Evolutionary conservation across 2,113 vertebrate genomes (phyloP).

Genomic region (Python bivittatus): DNA sequence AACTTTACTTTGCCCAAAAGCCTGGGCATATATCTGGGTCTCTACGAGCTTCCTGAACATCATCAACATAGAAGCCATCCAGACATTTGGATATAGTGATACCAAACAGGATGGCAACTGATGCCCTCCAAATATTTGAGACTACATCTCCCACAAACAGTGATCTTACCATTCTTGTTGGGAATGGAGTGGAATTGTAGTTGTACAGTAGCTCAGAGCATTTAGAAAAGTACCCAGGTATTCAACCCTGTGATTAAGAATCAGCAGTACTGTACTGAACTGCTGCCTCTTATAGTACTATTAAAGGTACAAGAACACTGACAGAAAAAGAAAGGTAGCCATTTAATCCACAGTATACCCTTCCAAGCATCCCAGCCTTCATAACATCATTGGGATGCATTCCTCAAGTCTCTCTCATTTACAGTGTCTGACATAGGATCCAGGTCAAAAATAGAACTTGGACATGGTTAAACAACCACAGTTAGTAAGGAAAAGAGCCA

Average conservation of each 20-base stretch:
- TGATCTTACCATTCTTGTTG: background rate
- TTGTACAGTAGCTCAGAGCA: background rate
- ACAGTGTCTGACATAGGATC: slow-evolving; percentile 1
- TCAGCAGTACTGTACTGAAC: background rate
- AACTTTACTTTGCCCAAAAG: background rate
- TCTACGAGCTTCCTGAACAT: background rate
- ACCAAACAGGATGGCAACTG: background rate
- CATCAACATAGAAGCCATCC: background rate
- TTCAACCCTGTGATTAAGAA: background rate
- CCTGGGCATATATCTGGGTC: background rate
- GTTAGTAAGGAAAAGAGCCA: background rate
- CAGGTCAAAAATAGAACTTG: slow-evolving; percentile 24
- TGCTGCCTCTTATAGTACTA: background rate
- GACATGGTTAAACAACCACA: background rate
- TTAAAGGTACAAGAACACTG: background rate
- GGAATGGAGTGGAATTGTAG: background rate
- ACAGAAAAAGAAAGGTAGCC: background rate
- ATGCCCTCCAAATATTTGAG: background rate
- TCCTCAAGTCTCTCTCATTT: background rate
- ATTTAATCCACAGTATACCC: background rate
- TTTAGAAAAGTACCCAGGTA: background rate
- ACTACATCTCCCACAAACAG: background rate
- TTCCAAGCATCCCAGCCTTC: background rate
- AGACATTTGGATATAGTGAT: background rate
- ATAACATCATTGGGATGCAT: background rate